Percentiles rank a stretch among this genome's conserved stretches.
Evolutionary conservation across 1,140 invertebrate genomes (phyloP).

Genomic region (Rhyacophila brunnea): DNA sequence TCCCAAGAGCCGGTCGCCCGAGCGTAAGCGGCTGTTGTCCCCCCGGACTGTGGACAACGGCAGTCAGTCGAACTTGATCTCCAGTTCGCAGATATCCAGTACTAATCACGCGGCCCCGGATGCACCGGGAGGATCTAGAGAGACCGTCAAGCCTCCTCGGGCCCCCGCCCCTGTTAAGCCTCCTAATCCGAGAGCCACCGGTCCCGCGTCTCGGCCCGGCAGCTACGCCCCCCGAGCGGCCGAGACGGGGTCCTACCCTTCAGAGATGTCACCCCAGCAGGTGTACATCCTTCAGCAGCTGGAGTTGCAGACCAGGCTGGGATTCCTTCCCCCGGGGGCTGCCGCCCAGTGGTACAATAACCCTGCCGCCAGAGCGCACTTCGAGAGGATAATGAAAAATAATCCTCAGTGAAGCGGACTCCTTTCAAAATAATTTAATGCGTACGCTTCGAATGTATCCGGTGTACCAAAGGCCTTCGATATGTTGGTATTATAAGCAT

Average conservation of each 20-base stretch:
- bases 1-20: constrained; percentile 36
- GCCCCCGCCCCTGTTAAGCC: constrained; percentile 26
- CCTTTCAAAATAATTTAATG: too few relatives aligned
- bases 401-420: neutral
- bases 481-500: too few relatives aligned
- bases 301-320: constrained; percentile 25
- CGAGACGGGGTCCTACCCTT: neutral
- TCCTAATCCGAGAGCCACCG: constrained; percentile 40
- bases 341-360: constrained; percentile 31
- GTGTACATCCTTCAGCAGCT: constrained; percentile 30
- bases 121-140: constrained; percentile 42
- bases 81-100: constrained; percentile 47
- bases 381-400: constrained; percentile 35
- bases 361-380: constrained; percentile 29
- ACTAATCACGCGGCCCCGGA: constrained; percentile 38
- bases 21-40: constrained; percentile 46
- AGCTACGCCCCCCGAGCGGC: constrained; percentile 36
- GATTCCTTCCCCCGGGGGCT: constrained; percentile 28
- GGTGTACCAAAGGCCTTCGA: too few relatives aligned
- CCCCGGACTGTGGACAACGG: constrained; percentile 38
- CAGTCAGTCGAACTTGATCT: constrained; percentile 47
- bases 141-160: constrained; percentile 41
- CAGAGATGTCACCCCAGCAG: constrained; percentile 15
- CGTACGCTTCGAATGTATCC: too few relatives aligned
- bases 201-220: constrained; percentile 13